Base-by-base conservation (phyloP, 2,888 invertebrate genomes). In the Bugula neritina region DNA sequence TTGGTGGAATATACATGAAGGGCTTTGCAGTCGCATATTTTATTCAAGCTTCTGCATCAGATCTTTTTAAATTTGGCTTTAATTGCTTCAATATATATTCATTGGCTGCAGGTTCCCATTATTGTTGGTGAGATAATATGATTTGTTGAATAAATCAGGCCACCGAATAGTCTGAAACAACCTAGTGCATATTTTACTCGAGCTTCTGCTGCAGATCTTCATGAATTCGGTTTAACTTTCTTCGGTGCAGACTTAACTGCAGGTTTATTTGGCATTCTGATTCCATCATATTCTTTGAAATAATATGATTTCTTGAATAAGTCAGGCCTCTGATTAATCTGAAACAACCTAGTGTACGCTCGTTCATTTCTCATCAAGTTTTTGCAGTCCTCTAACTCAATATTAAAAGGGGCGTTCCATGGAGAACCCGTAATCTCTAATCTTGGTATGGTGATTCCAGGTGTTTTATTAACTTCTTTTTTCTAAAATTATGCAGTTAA, bases 311-410 rank as follows among this genome's bases (percentile, higher is more conserved):
- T 31, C 27, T 31, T n/a, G n/a, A 63, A 63, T 10, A 63, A 5
- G n/a, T 63, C 63, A 1, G 63, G 63, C 13, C 63, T 27, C 31
- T 63, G 63, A 10, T 5, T 13, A 2, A 63, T 63, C 63, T 63
- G 63, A 10, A 63, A n/a, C 27, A 63, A 13, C n/a, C 63, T 27
- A 10, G 63, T 63, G 34, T 31, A 63, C 5, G 63, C 63, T 31
- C 27, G 27, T n/a, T 63, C 63, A 63, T 31, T 31, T n/a, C 63
- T 27, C 63, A 63, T 63, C 63, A 63, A n/a, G n/a, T 31, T n/a
- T 31, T 63, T 63, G n/a, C 63, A 63, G 63, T 63, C 63, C 31
- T 63, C 63, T 13, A 63, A 31, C 5, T 63, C 31, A 13, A 63
- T 34, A 31, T 5, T 31, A 13, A 63, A 27, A 13, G 63, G 63